phyloP scores from a whole-genome alignment of 2,797 vertebrate species.

The Platyrinchus mystaceus region DNA sequence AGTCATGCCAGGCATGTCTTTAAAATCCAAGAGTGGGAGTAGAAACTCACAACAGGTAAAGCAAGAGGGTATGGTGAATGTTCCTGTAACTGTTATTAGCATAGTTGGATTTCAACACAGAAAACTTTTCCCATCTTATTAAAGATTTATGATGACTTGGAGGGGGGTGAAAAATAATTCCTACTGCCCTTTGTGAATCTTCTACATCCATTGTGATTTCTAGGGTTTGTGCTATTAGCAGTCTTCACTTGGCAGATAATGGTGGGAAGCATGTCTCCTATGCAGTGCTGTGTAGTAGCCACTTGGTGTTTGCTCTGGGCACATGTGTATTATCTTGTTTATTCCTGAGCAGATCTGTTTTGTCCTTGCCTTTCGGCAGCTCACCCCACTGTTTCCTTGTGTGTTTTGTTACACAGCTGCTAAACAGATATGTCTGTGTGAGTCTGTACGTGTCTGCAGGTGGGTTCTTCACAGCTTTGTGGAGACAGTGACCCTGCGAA shows the following conservation, averaged over 20 bases:
- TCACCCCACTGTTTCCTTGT: background rate
- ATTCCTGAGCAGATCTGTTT: background rate
- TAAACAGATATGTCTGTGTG: background rate
- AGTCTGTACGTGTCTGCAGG: background rate
- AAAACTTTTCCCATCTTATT: too few relatives aligned
- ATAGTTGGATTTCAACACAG: background rate
- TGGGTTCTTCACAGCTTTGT: background rate
- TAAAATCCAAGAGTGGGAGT: background rate
- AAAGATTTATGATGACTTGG: background rate
- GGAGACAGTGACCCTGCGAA: background rate
- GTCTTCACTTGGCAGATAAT: background rate
- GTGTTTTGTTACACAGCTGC: background rate
- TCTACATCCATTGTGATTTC: background rate
- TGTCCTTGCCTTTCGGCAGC: background rate
- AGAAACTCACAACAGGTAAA: background rate
- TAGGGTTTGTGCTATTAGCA: background rate
- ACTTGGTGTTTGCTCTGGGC: background rate
- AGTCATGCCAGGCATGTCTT: background rate
- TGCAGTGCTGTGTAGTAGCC: background rate
- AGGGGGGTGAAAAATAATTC: background rate
- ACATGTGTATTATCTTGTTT: background rate
- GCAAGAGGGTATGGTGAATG: background rate
- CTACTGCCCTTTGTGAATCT: background rate
- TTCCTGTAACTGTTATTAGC: background rate
- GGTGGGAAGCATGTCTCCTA: background rate